Conservation (phyloP, 1,140 invertebrate genomes). For the Riptortus pedestris region DNA sequence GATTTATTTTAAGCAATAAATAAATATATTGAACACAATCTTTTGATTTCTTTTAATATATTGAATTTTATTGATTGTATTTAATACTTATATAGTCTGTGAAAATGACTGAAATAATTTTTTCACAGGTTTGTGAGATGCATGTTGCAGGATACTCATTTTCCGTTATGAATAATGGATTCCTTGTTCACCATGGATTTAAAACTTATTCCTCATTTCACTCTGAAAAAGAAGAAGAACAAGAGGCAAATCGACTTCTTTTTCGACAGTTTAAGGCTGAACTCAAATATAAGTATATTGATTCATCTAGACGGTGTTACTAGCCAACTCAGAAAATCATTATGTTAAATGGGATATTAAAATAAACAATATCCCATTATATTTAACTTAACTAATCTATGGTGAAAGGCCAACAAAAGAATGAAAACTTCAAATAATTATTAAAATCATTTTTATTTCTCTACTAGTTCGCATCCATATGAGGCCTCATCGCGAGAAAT, state of each 20-base stretch:
- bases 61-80: not conserved
- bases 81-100: not conserved
- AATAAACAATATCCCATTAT: too few species aligned
- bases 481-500: too few species aligned
- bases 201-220: constrained; percentile 43
- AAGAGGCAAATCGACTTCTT: constrained; percentile 42
- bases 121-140: constrained; percentile 47
- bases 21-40: too few species aligned
- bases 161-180: constrained; percentile 48
- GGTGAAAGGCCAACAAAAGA: too few species aligned
- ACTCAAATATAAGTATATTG: constrained; percentile 47
- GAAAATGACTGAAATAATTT: constrained; percentile 26
- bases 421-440: too few species aligned
- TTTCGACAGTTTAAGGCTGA: constrained; percentile 49
- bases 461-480: too few species aligned
- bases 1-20: too few species aligned
- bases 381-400: too few species aligned
- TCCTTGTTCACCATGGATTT: constrained; percentile 47
- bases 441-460: too few species aligned
- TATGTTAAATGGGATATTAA: too few species aligned
- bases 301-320: constrained; percentile 44
- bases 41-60: not conserved
- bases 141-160: constrained; percentile 50
- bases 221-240: constrained; percentile 41
- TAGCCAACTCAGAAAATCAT: too few species aligned